Evolutionary conservation across 1,140 invertebrate genomes (phyloP), one percentile per base, ranked within the genome.

Genomic region (Drosophila ficusphila): DNA sequence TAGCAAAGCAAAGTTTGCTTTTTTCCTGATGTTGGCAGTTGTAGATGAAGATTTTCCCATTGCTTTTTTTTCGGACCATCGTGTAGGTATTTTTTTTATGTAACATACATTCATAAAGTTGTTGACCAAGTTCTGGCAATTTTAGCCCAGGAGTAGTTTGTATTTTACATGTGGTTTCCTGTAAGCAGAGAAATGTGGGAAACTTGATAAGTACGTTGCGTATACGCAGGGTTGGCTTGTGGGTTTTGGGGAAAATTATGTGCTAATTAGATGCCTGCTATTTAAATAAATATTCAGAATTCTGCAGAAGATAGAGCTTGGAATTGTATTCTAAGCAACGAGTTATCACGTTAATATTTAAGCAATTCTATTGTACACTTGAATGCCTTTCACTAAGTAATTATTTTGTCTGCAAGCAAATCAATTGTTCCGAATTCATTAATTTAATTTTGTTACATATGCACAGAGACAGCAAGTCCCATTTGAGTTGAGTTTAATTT

Each of bases 1-100:
- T 12, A 39, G 52, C 16, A 53, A 52, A 39, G 52, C 16, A 53
- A 52, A 64, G 52, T 60, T 71, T 42, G 7, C 19, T 1, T 5
- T 14, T 23, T 53, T 12, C 11, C 39, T 23, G 53, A 3, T 18
- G 25, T n/a, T n/a, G 29, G 5, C 39, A 51, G 68, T 72, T 62
- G 19, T 16, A 27, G 27, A 16, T 39, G 29, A 73, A 52, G 38
- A 51, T 72, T 16, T 27, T 27, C 19, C n/a, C n/a, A n/a, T n/a
- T 7, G 12, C 23, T 25, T 4, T 8, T 48, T 44, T 64, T 54
- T 19, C 12, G 27, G 14, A 23, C 29, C 14, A 12, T 11, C 3
- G 19, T 23, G 29, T 4, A 14, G 41, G n/a, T 19, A 36, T n/a
- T 19, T 49, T 29, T 54, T 60, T 4, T 33, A 4, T 9, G 29